Evolutionary conservation across 2,113 vertebrate genomes (phyloP).

Genomic region (Reinhardtius hippoglossoides): DNA sequence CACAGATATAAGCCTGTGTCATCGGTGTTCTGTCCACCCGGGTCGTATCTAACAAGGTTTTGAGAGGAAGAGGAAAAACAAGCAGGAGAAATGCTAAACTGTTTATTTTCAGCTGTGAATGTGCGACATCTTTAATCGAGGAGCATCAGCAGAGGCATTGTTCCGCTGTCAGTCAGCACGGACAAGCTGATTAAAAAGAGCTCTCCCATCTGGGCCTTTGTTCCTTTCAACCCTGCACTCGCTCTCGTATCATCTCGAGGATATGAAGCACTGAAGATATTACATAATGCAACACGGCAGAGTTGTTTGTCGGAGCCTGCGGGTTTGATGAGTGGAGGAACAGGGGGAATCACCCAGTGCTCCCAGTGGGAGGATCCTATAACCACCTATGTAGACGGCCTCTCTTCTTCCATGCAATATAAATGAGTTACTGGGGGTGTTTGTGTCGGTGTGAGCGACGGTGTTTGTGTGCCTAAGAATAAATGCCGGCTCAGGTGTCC

Average conservation of each 20-base stretch:
- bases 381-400: constrained; percentile 40
- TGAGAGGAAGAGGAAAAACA: constrained; percentile 1
- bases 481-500: constrained; percentile 59
- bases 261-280: constrained; percentile 10
- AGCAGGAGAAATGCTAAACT: constrained; percentile 5
- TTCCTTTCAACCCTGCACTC: neutral
- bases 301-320: constrained; percentile 7
- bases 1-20: constrained; percentile 2
- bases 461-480: constrained; percentile 32
- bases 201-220: neutral
- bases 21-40: neutral
- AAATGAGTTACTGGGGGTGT: constrained; percentile 44
- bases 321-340: constrained; percentile 11
- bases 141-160: constrained; percentile 10
- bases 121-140: neutral
- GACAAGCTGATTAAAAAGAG: constrained; percentile 9
- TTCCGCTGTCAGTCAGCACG: constrained; percentile 17
- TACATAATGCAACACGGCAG: constrained; percentile 21
- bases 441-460: constrained; percentile 20
- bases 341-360: constrained; percentile 51
- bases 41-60: constrained; percentile 22
- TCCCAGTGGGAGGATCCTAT: constrained; percentile 59
- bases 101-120: neutral
- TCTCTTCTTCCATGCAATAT: constrained; percentile 60
- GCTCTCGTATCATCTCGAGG: neutral